Conservation (phyloP, 2,113 vertebrate species). For the Phoenicopterus ruber region DNA sequence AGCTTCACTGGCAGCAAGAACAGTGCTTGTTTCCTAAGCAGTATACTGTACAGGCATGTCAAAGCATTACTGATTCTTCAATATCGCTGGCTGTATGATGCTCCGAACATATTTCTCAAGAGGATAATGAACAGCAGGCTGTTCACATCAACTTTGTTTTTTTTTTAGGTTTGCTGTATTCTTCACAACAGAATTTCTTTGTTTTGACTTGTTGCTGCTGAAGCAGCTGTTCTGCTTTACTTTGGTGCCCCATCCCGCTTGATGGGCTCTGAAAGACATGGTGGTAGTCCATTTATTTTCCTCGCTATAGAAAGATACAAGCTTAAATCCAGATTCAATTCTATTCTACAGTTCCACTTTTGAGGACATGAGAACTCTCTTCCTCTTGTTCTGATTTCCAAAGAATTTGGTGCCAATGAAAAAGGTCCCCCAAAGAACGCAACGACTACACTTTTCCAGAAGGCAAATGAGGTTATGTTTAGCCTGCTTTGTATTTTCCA, state of each 20-base stretch:
- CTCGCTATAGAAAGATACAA: background rate
- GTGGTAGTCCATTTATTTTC: background rate
- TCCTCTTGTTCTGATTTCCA: background rate
- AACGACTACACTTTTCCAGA: background rate
- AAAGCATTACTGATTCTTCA: slow-evolving; percentile 39
- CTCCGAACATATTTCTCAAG: slow-evolving; percentile 7
- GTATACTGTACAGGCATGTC: background rate
- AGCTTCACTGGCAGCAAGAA: background rate
- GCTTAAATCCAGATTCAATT: background rate
- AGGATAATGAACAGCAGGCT: background rate
- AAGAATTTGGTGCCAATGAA: background rate
- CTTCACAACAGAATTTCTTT: background rate
- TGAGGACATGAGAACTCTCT: background rate
- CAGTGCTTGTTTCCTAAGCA: background rate
- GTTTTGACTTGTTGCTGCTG: background rate
- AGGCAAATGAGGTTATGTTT: background rate
- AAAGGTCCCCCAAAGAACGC: background rate
- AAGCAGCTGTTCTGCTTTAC: background rate
- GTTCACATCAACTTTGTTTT: background rate
- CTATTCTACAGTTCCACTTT: background rate
- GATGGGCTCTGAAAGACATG: background rate
- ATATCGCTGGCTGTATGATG: background rate
- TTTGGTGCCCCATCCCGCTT: background rate
- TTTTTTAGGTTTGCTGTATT: background rate
- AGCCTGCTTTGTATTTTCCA: background rate